These are phyloP conservation scores for Lycaon pictus DNA, from an alignment of 2,113 vertebrate genomes.

Conservation along the genomic window DNA sequence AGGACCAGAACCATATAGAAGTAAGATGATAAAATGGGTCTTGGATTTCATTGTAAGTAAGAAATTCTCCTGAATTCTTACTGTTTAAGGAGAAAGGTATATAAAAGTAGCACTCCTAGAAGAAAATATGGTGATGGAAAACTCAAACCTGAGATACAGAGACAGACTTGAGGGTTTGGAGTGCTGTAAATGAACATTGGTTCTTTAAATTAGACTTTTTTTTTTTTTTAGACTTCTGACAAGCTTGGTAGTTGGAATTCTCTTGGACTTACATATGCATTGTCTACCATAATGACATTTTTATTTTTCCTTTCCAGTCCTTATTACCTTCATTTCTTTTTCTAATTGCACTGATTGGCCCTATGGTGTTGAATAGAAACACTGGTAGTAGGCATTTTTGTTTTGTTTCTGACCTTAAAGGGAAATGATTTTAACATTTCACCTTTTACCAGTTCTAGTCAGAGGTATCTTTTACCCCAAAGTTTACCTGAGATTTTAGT, in stretches of 20 bases:
- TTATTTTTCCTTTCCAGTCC: background rate
- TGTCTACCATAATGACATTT: background rate
- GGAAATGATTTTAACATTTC: conserved; percentile 29
- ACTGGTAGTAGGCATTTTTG: background rate
- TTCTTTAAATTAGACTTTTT: background rate
- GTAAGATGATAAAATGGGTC: conserved; percentile 22
- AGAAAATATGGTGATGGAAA: background rate
- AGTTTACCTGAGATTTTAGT: background rate
- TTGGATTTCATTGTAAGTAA: conserved; percentile 16
- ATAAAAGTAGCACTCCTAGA: background rate
- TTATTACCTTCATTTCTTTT: background rate
- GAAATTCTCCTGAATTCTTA: conserved; percentile 8
- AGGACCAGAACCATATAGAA: background rate
- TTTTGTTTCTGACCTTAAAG: conserved; percentile 7
- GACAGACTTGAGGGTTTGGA: background rate
- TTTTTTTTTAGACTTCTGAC: background rate
- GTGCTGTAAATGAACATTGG: background rate
- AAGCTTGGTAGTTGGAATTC: background rate
- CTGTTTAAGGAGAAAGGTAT: background rate
- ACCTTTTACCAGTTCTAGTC: background rate
- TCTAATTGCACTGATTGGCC: background rate
- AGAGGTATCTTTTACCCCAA: background rate
- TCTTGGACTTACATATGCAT: background rate
- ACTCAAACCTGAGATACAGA: background rate
- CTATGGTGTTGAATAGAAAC: background rate